Evolutionary conservation across 2,888 invertebrate species (phyloP).

Genomic region (Coelogynopora nodosa): DNA sequence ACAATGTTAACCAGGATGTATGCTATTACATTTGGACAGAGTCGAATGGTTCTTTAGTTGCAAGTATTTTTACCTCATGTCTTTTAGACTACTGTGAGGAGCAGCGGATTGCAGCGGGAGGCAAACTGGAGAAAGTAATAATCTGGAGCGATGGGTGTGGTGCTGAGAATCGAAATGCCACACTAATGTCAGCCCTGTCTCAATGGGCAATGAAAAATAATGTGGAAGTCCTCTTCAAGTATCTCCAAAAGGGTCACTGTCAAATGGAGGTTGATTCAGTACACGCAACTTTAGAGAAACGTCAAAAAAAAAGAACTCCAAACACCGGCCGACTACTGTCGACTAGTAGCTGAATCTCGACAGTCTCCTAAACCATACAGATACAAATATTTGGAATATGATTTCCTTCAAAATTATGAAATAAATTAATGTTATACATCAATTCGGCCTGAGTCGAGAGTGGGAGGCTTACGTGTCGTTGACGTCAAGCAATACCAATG

Average conservation of each 20-base stretch:
- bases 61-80: background rate
- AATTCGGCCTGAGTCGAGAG: background rate
- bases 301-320: background rate
- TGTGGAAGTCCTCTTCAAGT: slow-evolving; percentile 5
- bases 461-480: background rate
- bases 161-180: slow-evolving; percentile 10
- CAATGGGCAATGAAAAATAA: background rate
- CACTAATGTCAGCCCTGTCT: background rate
- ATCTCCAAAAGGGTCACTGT: background rate
- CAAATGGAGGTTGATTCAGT: slow-evolving; percentile 24
- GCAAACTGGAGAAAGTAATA: background rate
- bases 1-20: background rate
- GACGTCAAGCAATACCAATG: slow-evolving; percentile 7
- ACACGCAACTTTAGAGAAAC: background rate
- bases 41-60: background rate
- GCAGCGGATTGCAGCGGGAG: background rate
- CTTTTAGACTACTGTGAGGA: background rate
- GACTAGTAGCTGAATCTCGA: background rate
- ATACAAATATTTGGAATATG: background rate
- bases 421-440: background rate
- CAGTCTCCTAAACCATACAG: background rate
- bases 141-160: slow-evolving; percentile 25
- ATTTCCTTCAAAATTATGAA: slow-evolving; percentile 8
- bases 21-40: slow-evolving; percentile 1
- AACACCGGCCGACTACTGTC: background rate